Percentiles rank a stretch among this genome's conserved stretches.
phyloP scores from a whole-genome alignment of 53 echinoderm and acorn worm species.

The Apostichopus leukothele region DNA sequence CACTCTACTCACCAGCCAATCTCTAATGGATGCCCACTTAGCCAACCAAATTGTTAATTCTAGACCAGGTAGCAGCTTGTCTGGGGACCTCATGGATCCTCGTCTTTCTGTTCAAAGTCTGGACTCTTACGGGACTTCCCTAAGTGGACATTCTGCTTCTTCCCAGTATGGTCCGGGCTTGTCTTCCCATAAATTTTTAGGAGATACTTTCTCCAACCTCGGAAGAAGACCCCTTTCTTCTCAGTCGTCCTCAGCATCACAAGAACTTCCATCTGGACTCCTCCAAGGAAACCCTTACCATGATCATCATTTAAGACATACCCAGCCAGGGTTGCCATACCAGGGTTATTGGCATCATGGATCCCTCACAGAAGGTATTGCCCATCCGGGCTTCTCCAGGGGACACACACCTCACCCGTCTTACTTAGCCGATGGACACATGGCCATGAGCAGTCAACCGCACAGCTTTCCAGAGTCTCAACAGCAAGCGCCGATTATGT shows the following conservation, averaged over 20 bases:
- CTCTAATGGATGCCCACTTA: background rate
- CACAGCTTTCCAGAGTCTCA: background rate
- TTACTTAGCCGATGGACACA: background rate
- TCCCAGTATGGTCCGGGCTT: background rate
- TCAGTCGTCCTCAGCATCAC: background rate
- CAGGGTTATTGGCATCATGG: constrained; percentile 7
- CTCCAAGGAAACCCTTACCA: constrained; percentile 2
- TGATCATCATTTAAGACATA: background rate
- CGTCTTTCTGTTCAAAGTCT: constrained; percentile 26
- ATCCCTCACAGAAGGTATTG: background rate
- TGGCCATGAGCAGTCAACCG: background rate
- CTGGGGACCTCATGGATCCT: background rate
- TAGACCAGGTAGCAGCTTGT: constrained; percentile 31
- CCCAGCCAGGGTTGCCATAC: constrained; percentile 23
- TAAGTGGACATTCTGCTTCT: background rate
- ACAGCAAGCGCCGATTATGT: constrained; percentile 35
- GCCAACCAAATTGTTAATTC: background rate
- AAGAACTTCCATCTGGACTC: background rate
- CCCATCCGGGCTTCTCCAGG: background rate
- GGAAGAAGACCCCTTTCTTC: constrained; percentile 2
- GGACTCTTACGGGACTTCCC: constrained; percentile 8
- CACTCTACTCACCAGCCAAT: constrained; percentile 20
- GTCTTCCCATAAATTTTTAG: constrained; percentile 29
- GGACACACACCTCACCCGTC: background rate
- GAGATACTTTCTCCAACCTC: constrained; percentile 30